These are phyloP conservation scores for Micromussa lordhowensis DNA, from an alignment of 92 coral and sea anemone genomes.

Conservation along the genomic window DNA sequence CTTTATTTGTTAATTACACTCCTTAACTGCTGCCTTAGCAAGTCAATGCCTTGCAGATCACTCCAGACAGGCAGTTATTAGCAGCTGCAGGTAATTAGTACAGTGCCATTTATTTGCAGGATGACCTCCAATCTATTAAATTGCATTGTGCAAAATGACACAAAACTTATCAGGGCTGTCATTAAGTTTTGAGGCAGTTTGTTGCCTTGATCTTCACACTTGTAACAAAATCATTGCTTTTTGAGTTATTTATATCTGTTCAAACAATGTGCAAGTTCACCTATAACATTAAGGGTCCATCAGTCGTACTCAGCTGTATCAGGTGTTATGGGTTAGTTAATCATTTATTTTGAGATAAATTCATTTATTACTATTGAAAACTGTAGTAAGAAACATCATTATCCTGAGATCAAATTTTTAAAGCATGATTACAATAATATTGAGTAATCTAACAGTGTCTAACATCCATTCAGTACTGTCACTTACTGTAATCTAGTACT, in stretches of 20 bases:
- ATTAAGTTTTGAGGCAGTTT: too few relatives aligned
- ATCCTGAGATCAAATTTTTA: background rate
- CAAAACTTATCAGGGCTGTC: too few relatives aligned
- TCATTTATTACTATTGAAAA: background rate
- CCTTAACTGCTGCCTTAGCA: conserved; percentile 67
- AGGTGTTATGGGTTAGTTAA: too few relatives aligned
- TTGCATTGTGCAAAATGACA: too few relatives aligned
- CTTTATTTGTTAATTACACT: background rate
- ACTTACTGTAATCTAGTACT: too few relatives aligned
- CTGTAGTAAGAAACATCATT: background rate
- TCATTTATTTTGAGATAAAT: too few relatives aligned
- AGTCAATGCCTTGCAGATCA: conserved; percentile 96
- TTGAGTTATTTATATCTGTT: too few relatives aligned
- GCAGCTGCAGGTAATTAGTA: conserved; percentile 95
- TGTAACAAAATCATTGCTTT: too few relatives aligned
- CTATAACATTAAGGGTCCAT: too few relatives aligned
- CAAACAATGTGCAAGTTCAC: too few relatives aligned
- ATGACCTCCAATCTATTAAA: background rate
- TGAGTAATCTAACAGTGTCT: background rate
- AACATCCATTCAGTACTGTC: background rate
- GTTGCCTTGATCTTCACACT: too few relatives aligned
- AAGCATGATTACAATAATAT: background rate
- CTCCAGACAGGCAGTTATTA: conserved; percentile 89
- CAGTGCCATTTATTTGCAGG: background rate
- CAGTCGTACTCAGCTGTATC: too few relatives aligned